These are phyloP conservation scores for Oryzias javanicus DNA, from an alignment of 2,113 vertebrate genomes.

Conservation along the genomic window DNA sequence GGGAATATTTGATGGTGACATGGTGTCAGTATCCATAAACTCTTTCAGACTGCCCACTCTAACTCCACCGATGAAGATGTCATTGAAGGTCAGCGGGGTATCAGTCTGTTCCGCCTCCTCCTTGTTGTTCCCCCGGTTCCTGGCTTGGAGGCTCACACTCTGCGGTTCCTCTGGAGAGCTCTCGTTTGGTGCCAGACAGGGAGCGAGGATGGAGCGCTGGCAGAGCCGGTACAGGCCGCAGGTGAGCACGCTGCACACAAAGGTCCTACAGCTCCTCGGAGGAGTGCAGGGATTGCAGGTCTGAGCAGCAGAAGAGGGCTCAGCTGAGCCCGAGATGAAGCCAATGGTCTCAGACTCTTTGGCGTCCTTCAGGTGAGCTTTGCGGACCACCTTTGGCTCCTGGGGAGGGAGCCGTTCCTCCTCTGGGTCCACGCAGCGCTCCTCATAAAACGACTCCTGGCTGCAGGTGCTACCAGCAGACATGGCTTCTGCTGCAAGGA, in stretches of 20 bases:
- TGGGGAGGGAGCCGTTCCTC: conserved; percentile 32
- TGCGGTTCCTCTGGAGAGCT: conserved; percentile 59
- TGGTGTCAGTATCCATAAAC: conserved; percentile 73
- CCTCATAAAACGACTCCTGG: conserved; percentile 66
- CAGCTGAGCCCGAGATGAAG: conserved; percentile 82
- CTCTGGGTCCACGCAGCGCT: conserved; percentile 74
- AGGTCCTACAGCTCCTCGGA: conserved; percentile 57
- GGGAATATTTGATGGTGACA: background rate
- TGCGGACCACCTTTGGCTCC: conserved; percentile 56
- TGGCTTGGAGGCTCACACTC: conserved; percentile 51
- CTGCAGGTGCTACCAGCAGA: conserved; percentile 51
- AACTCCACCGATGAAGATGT: conserved; percentile 78
- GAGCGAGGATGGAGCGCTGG: conserved; percentile 48
- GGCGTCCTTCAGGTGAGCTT: conserved; percentile 73
- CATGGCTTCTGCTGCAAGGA: conserved; percentile 47
- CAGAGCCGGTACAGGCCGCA: conserved; percentile 86
- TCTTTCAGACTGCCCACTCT: conserved; percentile 64
- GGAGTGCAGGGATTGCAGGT: conserved; percentile 77
- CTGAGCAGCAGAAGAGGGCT: conserved; percentile 53
- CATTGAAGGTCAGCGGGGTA: conserved; percentile 77
- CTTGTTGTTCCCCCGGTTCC: conserved; percentile 29
- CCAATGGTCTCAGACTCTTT: conserved; percentile 80
- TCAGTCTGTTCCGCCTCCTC: conserved; percentile 66
- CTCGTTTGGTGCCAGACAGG: conserved; percentile 67
- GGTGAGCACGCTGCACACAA: conserved; percentile 72